A percentile compares a stretch with the other conserved stretches of the same genome.
These are phyloP conservation scores for Sus scrofa DNA, from an alignment of 2,113 vertebrate species.

Conservation along the genomic window DNA sequence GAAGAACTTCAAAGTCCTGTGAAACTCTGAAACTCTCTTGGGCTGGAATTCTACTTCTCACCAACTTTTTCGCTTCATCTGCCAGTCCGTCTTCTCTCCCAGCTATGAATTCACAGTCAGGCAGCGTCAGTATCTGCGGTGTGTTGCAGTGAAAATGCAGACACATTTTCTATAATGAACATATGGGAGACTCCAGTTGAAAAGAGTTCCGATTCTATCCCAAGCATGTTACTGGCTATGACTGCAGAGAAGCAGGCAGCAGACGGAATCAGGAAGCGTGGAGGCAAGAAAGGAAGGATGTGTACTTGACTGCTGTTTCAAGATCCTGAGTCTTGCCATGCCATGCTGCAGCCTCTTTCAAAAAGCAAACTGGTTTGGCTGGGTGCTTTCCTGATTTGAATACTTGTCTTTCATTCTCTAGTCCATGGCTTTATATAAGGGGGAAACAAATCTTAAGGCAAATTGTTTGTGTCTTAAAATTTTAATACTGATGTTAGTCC, in stretches of 20 bases:
- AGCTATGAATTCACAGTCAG: conserved; percentile 82
- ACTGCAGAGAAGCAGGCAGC: conserved; percentile 77
- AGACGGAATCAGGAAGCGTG: conserved; percentile 75
- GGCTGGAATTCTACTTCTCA: conserved; percentile 77
- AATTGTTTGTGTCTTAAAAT: conserved; percentile 51
- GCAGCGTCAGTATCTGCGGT: conserved; percentile 76
- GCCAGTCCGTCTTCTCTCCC: conserved; percentile 80
- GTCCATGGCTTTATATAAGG: not conserved
- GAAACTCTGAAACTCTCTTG: conserved; percentile 77
- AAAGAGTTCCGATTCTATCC: conserved; percentile 78
- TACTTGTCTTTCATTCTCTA: not conserved
- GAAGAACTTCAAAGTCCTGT: conserved; percentile 67
- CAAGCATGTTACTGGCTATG: conserved; percentile 79
- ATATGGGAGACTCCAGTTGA: conserved; percentile 84
- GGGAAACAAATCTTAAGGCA: not conserved
- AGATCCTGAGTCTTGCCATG: not conserved
- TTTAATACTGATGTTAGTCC: conserved; percentile 26
- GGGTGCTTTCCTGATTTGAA: conserved; percentile 39
- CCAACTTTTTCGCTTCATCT: conserved; percentile 80
- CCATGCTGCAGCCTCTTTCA: conserved; percentile 46
- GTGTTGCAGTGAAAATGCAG: conserved; percentile 82
- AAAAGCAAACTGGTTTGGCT: conserved; percentile 13
- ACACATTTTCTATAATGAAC: conserved; percentile 86
- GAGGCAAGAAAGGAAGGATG: conserved; percentile 68
- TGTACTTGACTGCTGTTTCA: conserved; percentile 64